Base-by-base conservation (phyloP, 64 coral and sea anemone genomes). In the Porites australiensis region DNA sequence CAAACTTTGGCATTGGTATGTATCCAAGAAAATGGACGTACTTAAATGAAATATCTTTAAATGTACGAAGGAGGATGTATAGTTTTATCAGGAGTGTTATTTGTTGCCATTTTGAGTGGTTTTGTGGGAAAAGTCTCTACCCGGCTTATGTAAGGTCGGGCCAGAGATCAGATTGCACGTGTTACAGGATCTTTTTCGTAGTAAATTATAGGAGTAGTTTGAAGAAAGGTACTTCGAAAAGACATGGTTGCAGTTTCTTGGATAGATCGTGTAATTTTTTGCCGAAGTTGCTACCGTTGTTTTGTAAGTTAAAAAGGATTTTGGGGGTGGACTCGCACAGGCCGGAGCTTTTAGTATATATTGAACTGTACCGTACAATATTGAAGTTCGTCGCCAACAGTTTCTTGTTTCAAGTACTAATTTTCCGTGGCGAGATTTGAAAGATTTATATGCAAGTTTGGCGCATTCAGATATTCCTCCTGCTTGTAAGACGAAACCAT, bases 1-100 rank as follows among this genome's bases (percentile, higher is more conserved):
- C 88, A 97, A 74, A 20, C 83, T 91, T 91, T 97, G 92, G 57
- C 90, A 48, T 94, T 94, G 95, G 95, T 98, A 94, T 82, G 88
- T 87, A 71, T 4, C 50, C 3, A 14, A 77, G 72, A 77, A 58
- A 49, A 43, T 53, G 4, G 10, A 2, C 15, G 59, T 44, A 47
- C 16, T 69, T 75, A 77, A 72, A 50, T 13, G 4, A 72, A 44
- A 53, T 86, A 65, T 0, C 48, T 46, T 13, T 50, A 4, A 67
- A 21, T 53, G 59, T 0, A 43, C 6, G 4, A 66, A 63, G 4
- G 3, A 6, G 22, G 73, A 18, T 44, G 3, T 13, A 51, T 20
- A 48, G 51, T 84, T 37, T 22, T 18, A 21, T 65, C 23, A 9
- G 63, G 81, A 7, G 65, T 51, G 12, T 20, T 13, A 45, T 69